Conservation (phyloP, 1,140 invertebrate species). For the Hesperophylax magnus region DNA sequence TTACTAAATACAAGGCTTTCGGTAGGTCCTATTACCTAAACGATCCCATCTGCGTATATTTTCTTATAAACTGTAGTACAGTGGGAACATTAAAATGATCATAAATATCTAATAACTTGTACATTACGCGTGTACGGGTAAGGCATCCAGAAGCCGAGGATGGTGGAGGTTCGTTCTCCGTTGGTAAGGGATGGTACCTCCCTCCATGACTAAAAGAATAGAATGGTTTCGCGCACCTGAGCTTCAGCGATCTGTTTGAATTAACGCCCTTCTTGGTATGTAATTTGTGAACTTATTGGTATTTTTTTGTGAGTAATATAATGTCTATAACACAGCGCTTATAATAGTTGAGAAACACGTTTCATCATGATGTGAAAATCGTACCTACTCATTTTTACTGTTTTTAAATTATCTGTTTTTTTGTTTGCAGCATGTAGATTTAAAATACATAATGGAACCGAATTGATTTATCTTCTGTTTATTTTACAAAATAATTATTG, state of each 20-base stretch:
- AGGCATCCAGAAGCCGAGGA: background rate
- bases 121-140: slow-evolving; percentile 15
- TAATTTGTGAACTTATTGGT: background rate
- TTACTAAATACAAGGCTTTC: too few species aligned
- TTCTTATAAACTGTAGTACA: slow-evolving; percentile 27
- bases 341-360: too few species aligned
- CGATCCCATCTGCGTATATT: slow-evolving; percentile 7
- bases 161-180: background rate
- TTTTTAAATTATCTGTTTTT: too few species aligned
- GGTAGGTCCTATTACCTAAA: background rate
- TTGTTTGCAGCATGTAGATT: too few species aligned
- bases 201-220: background rate
- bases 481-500: too few species aligned
- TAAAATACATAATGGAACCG: too few species aligned
- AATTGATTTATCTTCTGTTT: too few species aligned
- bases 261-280: slow-evolving; percentile 3
- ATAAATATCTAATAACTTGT: slow-evolving; percentile 41
- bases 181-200: background rate
- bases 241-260: slow-evolving; percentile 3
- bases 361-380: too few species aligned
- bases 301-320: too few species aligned
- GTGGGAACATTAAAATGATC: slow-evolving; percentile 39
- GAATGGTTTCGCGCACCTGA: slow-evolving; percentile 12
- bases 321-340: too few species aligned
- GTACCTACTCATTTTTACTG: too few species aligned